Percentiles rank a stretch among this genome's conserved stretches.
Conservation (phyloP, 2,113 vertebrate genomes). For the human (Homo sapiens) region GRCh38 chr4:61309501-61310000, state of each 20-base stretch:
- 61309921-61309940: conserved; percentile 6
- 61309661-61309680: not conserved
- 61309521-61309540: not conserved
- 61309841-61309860: conserved; percentile 69
- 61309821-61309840: conserved; percentile 73
- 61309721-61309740: not conserved
- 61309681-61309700: not conserved
- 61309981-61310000: not conserved
- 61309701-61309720: not conserved
- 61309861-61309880: conserved; percentile 73
- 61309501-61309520: not conserved
- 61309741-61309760: conserved; percentile 48
- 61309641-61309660: not conserved
- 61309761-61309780: conserved; percentile 74
- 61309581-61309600: not conserved
- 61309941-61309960: conserved; percentile 30
- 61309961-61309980: conserved; percentile 51
- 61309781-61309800: conserved; percentile 77
- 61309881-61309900: conserved; percentile 74
- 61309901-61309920: conserved; percentile 66
- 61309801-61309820: conserved; percentile 75
- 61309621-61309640: not conserved
- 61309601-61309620: not conserved
- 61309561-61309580: not conserved
- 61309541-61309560: not conserved